phyloP scores from a whole-genome alignment of 2,888 invertebrate species.

The Eulithis testata region DNA sequence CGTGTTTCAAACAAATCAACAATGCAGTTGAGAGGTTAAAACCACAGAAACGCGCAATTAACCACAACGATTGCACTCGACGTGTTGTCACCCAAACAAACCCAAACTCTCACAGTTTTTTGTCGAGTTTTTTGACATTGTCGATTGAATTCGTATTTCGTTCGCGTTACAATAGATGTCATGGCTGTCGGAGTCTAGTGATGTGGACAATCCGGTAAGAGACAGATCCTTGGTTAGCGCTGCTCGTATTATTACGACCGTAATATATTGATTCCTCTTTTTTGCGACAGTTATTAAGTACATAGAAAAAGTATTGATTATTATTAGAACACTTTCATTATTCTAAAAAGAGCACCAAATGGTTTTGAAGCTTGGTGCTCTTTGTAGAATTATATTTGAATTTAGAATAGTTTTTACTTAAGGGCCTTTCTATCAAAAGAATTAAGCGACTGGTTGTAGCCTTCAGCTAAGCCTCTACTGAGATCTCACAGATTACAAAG shows the following conservation, averaged over 20 bases:
- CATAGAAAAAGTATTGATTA: no score
- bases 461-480: no score
- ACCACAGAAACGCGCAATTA: constrained; percentile 45
- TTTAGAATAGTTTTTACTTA: no score
- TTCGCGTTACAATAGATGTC: constrained; percentile 68
- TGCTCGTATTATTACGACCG: constrained; percentile 2
- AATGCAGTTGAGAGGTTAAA: not conserved
- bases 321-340: not conserved
- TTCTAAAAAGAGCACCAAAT: no score
- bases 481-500: not conserved
- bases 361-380: no score
- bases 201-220: constrained; percentile 57
- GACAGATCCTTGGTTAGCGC: not conserved
- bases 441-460: no score
- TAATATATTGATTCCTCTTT: no score
- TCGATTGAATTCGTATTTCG: constrained; percentile 70
- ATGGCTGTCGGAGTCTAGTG: constrained; percentile 64
- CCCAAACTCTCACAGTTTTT: constrained; percentile 71
- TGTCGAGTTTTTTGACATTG: constrained; percentile 69
- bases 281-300: no score
- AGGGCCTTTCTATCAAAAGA: no score
- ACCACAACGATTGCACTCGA: constrained; percentile 56
- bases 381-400: no score
- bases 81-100: constrained; percentile 61
- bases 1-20: not conserved